Evolutionary conservation across 2,113 vertebrate genomes (phyloP).

Genomic region (Mus spicilegus): DNA sequence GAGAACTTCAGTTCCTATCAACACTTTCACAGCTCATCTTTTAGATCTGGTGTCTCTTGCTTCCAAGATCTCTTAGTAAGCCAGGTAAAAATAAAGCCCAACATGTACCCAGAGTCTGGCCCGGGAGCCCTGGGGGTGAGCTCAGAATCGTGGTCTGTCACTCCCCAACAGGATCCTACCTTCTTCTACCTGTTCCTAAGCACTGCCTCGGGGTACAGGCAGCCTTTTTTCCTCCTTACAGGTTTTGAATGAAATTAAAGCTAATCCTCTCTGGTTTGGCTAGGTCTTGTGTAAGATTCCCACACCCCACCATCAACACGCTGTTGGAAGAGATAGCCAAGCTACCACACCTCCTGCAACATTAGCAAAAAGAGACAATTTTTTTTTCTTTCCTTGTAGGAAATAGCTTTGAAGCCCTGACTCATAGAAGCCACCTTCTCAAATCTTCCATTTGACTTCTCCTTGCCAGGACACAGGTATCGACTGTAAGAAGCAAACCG

Average conservation of each 20-base stretch:
- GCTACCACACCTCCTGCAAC: constrained; percentile 3
- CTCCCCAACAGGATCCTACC: background rate
- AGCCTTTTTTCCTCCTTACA: constrained; percentile 54
- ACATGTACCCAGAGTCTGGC: background rate
- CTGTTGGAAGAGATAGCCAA: constrained; percentile 64
- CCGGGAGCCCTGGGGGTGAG: background rate
- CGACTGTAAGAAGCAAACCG: background rate
- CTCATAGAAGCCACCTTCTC: constrained; percentile 21
- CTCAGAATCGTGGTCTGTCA: background rate
- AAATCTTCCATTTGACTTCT: background rate
- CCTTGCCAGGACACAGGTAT: background rate
- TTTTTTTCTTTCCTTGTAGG: background rate
- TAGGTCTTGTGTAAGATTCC: constrained; percentile 71
- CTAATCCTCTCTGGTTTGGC: constrained; percentile 69
- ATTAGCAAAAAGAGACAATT: background rate
- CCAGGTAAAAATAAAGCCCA: background rate
- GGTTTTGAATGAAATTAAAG: constrained; percentile 70
- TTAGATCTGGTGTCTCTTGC: background rate
- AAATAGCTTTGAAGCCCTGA: constrained; percentile 51
- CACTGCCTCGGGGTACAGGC: constrained; percentile 44
- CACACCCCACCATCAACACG: constrained; percentile 63
- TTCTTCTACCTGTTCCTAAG: constrained; percentile 24
- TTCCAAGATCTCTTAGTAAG: background rate
- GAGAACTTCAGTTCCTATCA: background rate
- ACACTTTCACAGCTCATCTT: background rate